These are phyloP conservation scores for Lycocerus yunnanus DNA, from an alignment of 2,888 invertebrate species.

Conservation along the genomic window DNA sequence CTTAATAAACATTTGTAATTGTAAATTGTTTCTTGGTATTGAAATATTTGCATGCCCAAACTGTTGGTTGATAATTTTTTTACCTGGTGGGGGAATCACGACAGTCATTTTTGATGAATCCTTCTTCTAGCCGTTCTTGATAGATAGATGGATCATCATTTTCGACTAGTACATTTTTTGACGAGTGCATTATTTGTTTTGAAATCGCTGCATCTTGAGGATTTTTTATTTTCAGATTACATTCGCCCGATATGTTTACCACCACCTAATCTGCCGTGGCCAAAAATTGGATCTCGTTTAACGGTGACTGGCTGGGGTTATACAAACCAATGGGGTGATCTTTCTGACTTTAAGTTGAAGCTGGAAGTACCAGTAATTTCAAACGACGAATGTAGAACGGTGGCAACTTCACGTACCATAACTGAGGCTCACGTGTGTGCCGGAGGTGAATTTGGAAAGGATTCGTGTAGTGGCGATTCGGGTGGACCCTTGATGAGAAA, in stretches of 20 bases:
- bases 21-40: too few relatives aligned
- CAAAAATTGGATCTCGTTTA: neutral
- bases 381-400: neutral
- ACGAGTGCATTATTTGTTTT: too few relatives aligned
- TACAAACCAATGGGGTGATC: neutral
- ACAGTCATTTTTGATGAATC: too few relatives aligned
- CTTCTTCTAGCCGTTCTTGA: too few relatives aligned
- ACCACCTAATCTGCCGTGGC: neutral
- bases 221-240: constrained; percentile 7
- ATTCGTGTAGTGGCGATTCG: neutral
- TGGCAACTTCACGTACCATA: neutral
- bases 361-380: constrained; percentile 58
- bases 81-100: too few relatives aligned
- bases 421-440: neutral
- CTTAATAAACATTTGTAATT: too few relatives aligned
- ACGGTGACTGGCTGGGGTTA: neutral
- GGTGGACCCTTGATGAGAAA: neutral
- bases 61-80: too few relatives aligned
- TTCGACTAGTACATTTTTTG: too few relatives aligned
- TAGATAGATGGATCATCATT: too few relatives aligned
- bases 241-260: constrained; percentile 16
- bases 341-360: constrained; percentile 3
- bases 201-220: too few relatives aligned
- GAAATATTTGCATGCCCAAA: too few relatives aligned
- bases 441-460: neutral